Evolutionary conservation across 1,140 invertebrate species (phyloP), one percentile per base, ranked within the genome.

Genomic region (Melitaea cinxia): DNA sequence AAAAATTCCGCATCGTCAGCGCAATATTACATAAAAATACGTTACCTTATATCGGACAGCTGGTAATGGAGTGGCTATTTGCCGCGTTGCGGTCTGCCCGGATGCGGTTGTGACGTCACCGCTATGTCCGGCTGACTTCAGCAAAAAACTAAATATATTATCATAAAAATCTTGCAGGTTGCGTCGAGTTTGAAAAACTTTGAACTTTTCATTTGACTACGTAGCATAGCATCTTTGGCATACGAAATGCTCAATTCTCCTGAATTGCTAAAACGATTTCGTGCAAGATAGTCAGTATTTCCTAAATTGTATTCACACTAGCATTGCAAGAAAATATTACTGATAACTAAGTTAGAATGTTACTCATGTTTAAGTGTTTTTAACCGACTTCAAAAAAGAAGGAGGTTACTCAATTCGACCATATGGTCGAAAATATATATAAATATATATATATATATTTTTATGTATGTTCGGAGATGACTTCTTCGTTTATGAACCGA

Each of bases 91-190:
- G 68, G 68, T 66, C 53, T 39, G 65, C 52, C 55, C 53, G 71
- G 72, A 68, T 80, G 77, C 77, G 71, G 75, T 26, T 35, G 53
- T 77, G 77, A 77, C 77, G 75, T 77, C 77, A 79, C 45, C 28
- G 17, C 35, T 33, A 49, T 35, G 61, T 57, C 66, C 54, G 57
- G 52, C 53, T 45, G 17, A 52, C 61, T 52, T n/a, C 9, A 47
- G n/a, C 33, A 49, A 15, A 23, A 15, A 60, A 60, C 58, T 60
- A 19, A 23, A 7, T 23, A 23, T n/a, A 4, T 23, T 23, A 47
- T 47, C 37, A 5, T 52, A 30, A 52, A 52, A 30, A 30, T 17
- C 42, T n/a, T 23, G n/a, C n/a, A 21, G 10, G 12, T 24, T 23
- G 9, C 19, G 42, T 23, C 4, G 17, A 47, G n/a, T 47, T 0